These are phyloP conservation scores for Mylabris phalerata DNA, from an alignment of 1,140 invertebrate genomes.

Conservation along the genomic window DNA sequence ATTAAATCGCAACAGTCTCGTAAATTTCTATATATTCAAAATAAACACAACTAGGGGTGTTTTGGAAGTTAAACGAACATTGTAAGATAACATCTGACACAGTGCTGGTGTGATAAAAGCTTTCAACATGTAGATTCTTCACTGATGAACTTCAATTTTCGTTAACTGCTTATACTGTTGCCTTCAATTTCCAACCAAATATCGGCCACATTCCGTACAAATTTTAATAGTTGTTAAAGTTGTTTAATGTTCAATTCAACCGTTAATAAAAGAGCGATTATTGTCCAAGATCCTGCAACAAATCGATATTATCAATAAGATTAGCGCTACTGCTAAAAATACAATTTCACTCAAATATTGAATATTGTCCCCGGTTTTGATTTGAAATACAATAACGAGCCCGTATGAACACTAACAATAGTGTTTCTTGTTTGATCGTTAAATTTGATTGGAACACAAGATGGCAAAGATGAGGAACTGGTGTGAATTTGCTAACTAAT, in stretches of 20 bases:
- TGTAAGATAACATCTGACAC: no score
- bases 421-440: neutral
- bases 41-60: constrained; percentile 1
- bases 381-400: no score
- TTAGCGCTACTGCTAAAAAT: neutral
- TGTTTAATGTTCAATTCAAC: no score
- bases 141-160: no score
- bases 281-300: constrained; percentile 17
- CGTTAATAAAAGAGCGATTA: neutral
- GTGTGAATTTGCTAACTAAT: neutral
- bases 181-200: no score
- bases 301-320: constrained; percentile 22
- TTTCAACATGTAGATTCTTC: no score
- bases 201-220: neutral
- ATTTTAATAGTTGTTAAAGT: neutral
- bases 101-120: no score
- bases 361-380: neutral
- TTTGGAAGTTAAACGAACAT: neutral
- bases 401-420: no score
- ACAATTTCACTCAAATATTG: no score
- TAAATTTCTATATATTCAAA: constrained; percentile 16
- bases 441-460: neutral
- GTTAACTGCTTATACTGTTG: no score
- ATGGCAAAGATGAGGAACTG: neutral
- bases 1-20: constrained; percentile 12